These are phyloP conservation scores for Discoglossus pictus DNA, from an alignment of 2,797 vertebrate genomes.

Conservation along the genomic window DNA sequence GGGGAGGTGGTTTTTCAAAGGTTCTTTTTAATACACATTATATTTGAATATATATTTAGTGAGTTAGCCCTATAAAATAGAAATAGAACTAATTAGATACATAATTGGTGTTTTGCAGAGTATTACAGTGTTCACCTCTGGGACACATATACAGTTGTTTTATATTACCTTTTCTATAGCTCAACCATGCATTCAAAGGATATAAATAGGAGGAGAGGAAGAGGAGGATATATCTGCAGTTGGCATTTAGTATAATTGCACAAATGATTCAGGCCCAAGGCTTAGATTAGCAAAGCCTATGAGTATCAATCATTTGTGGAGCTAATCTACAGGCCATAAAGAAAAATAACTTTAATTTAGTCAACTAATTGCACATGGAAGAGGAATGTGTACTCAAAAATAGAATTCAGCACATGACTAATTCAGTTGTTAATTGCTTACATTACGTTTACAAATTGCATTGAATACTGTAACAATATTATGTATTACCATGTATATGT, in stretches of 20 bases:
- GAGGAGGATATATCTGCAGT: background rate
- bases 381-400: slow-evolving; percentile 18
- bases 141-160: no score
- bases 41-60: no score
- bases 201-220: no score
- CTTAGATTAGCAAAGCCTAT: slow-evolving; percentile 5
- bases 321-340: background rate
- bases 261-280: slow-evolving; percentile 5
- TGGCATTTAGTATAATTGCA: slow-evolving; percentile 21
- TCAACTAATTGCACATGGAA: slow-evolving; percentile 36
- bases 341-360: slow-evolving; percentile 22
- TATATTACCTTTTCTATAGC: no score
- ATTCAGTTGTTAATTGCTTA: slow-evolving; percentile 34
- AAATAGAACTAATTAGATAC: no score
- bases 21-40: no score
- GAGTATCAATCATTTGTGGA: slow-evolving; percentile 16
- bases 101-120: no score
- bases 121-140: no score
- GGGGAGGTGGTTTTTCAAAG: no score
- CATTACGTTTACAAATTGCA: slow-evolving; percentile 30
- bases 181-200: no score
- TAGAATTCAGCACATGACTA: slow-evolving; percentile 28
- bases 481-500: slow-evolving; percentile 29
- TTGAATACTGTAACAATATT: slow-evolving; percentile 14
- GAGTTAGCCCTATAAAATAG: no score